phyloP scores from a whole-genome alignment of 2,888 invertebrate genomes.

The Conomelus anceps region DNA sequence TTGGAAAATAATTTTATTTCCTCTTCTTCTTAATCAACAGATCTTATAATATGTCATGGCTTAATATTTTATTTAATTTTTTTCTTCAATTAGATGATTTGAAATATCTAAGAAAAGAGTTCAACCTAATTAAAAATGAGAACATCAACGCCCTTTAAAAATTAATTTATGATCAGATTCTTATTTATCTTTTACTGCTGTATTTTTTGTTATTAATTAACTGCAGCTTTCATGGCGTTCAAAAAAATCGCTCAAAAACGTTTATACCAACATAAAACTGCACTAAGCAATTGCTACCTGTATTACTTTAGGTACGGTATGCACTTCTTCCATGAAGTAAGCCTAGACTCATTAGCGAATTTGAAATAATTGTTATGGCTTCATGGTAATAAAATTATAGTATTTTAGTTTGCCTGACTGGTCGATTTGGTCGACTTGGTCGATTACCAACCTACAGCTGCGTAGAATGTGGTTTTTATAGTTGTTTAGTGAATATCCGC shows the following conservation, averaged over 20 bases:
- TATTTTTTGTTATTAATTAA: background rate
- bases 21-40: too few species aligned
- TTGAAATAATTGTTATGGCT: background rate
- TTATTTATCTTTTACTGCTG: too few species aligned
- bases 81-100: too few species aligned
- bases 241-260: background rate
- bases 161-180: too few species aligned
- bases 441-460: background rate
- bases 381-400: background rate
- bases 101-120: too few species aligned
- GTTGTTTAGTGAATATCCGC: background rate
- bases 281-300: too few species aligned
- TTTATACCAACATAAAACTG: background rate
- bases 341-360: background rate
- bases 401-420: background rate
- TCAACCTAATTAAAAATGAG: too few species aligned
- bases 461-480: background rate
- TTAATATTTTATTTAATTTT: too few species aligned
- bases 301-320: background rate
- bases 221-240: background rate
- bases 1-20: too few species aligned
- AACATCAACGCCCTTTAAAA: too few species aligned
- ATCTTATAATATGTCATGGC: too few species aligned
- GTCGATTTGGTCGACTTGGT: background rate
- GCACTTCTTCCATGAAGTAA: background rate